Evolutionary conservation across 2,797 vertebrate species (phyloP).

Genomic region (Brachymystax lenok): DNA sequence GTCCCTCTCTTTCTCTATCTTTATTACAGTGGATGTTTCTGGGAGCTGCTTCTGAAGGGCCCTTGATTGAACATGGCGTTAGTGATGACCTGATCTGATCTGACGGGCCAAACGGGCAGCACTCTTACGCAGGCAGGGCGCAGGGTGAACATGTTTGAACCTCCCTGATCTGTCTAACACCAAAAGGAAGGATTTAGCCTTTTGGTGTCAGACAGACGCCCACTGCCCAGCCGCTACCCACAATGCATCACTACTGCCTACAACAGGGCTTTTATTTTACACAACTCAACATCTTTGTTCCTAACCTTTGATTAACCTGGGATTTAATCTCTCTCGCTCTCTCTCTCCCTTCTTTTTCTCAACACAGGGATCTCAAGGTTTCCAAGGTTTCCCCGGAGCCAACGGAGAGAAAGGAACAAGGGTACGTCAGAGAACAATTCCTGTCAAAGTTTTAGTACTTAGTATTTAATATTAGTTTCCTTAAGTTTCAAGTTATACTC

Average conservation of each 20-base stretch:
- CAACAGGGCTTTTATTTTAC: constrained; percentile 21
- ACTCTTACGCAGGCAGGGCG: constrained; percentile 32
- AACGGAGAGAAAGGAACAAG: constrained; percentile 96
- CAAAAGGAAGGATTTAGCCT: constrained; percentile 60
- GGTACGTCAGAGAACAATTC: constrained; percentile 73
- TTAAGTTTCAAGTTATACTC: not conserved
- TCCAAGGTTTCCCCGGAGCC: constrained; percentile 95
- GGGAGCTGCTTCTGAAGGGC: not conserved
- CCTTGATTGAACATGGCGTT: constrained; percentile 36
- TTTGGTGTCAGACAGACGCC: constrained; percentile 57
- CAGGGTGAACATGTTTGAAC: constrained; percentile 57
- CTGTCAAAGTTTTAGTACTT: not conserved
- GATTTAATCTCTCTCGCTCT: constrained; percentile 33
- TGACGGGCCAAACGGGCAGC: constrained; percentile 36
- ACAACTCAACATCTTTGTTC: constrained; percentile 11
- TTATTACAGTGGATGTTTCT: constrained; percentile 9
- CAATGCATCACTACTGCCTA: constrained; percentile 30
- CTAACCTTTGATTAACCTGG: constrained; percentile 50
- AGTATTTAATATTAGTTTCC: not conserved
- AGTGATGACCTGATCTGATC: constrained; percentile 38
- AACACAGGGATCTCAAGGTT: constrained; percentile 91
- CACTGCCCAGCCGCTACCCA: constrained; percentile 31
- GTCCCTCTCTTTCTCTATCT: not conserved
- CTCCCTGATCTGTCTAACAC: constrained; percentile 63
- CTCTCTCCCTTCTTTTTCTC: constrained; percentile 14